Evolutionary conservation across 2,113 vertebrate genomes (phyloP).

Genomic region (Hyla sarda): DNA sequence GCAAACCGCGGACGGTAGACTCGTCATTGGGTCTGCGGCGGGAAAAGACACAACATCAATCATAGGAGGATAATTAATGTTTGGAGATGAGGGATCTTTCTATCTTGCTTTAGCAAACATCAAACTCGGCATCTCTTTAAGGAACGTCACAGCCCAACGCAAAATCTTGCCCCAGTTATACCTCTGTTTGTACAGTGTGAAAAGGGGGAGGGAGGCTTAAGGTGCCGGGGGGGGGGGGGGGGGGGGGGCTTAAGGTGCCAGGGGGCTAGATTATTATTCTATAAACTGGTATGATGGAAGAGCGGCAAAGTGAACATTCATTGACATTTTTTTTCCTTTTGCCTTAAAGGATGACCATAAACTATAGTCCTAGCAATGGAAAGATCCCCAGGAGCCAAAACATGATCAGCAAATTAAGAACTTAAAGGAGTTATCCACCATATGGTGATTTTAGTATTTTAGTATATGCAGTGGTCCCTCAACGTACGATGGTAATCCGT

Average conservation of each 20-base stretch:
- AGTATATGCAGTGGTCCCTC: no score
- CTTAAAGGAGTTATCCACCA: no score
- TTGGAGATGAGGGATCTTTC: neutral
- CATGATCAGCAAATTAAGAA: neutral
- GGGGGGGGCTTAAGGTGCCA: no score
- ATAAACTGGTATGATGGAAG: neutral
- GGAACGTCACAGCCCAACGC: neutral
- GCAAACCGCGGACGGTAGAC: neutral
- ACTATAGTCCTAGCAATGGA: neutral
- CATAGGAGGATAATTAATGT: slow-evolving; percentile 17
- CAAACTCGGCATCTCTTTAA: neutral
- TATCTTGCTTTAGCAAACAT: neutral
- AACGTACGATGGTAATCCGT: no score
- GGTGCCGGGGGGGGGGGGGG: no score
- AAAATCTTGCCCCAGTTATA: neutral
- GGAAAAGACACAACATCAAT: neutral
- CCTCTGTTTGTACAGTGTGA: neutral
- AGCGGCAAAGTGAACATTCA: neutral
- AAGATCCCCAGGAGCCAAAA: neutral
- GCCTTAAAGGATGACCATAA: slow-evolving; percentile 3
- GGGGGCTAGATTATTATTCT: neutral
- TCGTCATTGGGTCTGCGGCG: neutral
- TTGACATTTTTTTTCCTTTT: neutral
- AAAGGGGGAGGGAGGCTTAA: neutral
- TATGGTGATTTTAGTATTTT: no score